Base-by-base conservation (phyloP, 1,140 invertebrate species). In the Antheraea mylitta region DNA sequence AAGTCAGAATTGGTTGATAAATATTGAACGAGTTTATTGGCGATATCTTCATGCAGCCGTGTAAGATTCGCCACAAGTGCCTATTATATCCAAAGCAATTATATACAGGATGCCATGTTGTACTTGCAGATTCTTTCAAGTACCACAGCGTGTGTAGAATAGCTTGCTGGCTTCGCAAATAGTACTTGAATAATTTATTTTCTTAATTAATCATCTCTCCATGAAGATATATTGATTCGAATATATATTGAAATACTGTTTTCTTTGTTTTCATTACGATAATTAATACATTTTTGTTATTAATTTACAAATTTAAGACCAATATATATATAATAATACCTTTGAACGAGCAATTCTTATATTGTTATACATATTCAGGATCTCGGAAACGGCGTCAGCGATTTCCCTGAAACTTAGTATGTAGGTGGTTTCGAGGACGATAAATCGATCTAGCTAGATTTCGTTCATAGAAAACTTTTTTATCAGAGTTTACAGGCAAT, bases 21-120 rank as follows among this genome's bases (percentile, higher is more conserved):
- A 83, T 83, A 83, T 81, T 83, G 75, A 83, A 77, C 75, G 73
- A 72, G 72, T 79, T 72, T 45, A 64, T 67, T 71, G 38, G 66
- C 68, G 74, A 69, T 48, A 64, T 67, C 69, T 63, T 67, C 67
- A 73, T 67, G 70, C 60, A 70, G 71, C 70, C 74, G 68, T 74
- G 68, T 74, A 64, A 76, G 63, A 68, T 71, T 70, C 58, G 72
- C 69, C 74, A 74, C 71, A 76, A 80, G 75, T 77, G 75, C 73
- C 76, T 77, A 78, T 82, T 82, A 78, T 82, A 76, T 76, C 71
- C 74, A 75, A 72, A 48, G 72, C 80, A 80, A 82, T 82, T 80
- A 77, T 75, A 69, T 80, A 72, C 80, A 82, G 79, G 62, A 53
- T n/a, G 64, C 62, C 66, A 67, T 60, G 71, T 74, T 71, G 70